These are phyloP conservation scores for Cataglyphis livida DNA, from an alignment of 2,888 invertebrate species.

Conservation along the genomic window DNA sequence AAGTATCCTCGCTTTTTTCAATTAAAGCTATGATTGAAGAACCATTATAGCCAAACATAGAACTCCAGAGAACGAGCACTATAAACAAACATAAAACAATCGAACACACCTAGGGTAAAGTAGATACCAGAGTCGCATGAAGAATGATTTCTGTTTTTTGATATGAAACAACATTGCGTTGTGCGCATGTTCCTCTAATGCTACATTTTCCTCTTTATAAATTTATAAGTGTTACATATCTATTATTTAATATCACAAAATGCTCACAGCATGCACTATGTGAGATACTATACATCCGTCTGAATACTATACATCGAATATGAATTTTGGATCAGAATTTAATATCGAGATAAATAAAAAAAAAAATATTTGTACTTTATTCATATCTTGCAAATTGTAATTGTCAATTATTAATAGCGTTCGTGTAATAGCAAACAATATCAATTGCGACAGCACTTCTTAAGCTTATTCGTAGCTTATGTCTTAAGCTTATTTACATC, in stretches of 20 bases:
- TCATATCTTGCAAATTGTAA: background rate
- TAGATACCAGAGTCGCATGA: constrained; percentile 62
- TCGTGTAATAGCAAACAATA: background rate
- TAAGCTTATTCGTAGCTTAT: background rate
- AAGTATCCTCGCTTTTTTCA: background rate
- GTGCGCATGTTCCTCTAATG: constrained; percentile 56
- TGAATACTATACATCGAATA: background rate
- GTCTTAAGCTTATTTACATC: background rate
- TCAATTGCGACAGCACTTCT: background rate
- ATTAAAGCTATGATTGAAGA: constrained; percentile 15
- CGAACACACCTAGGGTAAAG: constrained; percentile 68
- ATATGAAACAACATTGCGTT: constrained; percentile 4
- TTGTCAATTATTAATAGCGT: constrained; percentile 6
- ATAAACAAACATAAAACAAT: constrained; percentile 56
- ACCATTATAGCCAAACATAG: constrained; percentile 43
- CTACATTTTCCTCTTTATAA: constrained; percentile 27
- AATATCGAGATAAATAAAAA: background rate
- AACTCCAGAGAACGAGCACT: constrained; percentile 57
- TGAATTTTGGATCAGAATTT: background rate
- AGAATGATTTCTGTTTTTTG: constrained; percentile 49
- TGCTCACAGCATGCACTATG: constrained; percentile 1
- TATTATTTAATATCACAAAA: constrained; percentile 5
- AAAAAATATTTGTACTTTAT: background rate
- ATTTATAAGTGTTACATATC: background rate
- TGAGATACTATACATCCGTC: background rate